Evolutionary conservation across 2,888 invertebrate genomes (phyloP), one percentile per base, ranked within the genome.

Genomic region (Scaptomyza parva): DNA sequence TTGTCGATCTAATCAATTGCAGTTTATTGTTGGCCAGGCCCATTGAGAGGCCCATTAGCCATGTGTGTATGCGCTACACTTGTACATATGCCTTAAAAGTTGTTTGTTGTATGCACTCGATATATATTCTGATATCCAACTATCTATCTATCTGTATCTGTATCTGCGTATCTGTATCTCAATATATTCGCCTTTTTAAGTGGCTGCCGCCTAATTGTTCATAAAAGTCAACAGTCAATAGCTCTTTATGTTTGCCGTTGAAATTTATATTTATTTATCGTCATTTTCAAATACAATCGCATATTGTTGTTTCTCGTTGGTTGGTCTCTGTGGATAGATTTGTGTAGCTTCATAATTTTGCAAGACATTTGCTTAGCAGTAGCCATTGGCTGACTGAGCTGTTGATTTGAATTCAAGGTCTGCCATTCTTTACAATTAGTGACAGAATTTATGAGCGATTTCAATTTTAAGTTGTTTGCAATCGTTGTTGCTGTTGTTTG

Each of bases 201-300:
- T 82, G 84, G 84, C 82, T 81, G 84, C 82, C 82, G 82, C 82
- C 82, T 82, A 82, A 82, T 82, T 82, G 82, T 82, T 82, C 82
- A 82, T 83, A 80, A 85, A 83, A 83, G 85, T 81, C 83, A 81
- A 79, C 81, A 84, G 83, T 86, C 84, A 84, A 86, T 84, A 86
- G 84, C 84, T 85, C 86, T 85, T 84, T 85, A 81, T 85, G 85
- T 81, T 84, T 85, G 82, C 82, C 78, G 75, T 81, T 85, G 78
- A 83, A 85, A 84, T 85, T 85, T 84, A 85, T 84, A 81, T 84
- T 84, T 83, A 83, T 86, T 83, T 84, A 83, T 86, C 62, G 70
- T 74, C 54, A 66, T 66, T 78, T 69, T 69, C 67, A 77, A 74
- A 74, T 54, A 77, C 70, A 76, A 76, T 70, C 44, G 62, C 50